phyloP scores from a whole-genome alignment of 1,140 invertebrate species.

The Daktulosphaira vitifoliae region DNA sequence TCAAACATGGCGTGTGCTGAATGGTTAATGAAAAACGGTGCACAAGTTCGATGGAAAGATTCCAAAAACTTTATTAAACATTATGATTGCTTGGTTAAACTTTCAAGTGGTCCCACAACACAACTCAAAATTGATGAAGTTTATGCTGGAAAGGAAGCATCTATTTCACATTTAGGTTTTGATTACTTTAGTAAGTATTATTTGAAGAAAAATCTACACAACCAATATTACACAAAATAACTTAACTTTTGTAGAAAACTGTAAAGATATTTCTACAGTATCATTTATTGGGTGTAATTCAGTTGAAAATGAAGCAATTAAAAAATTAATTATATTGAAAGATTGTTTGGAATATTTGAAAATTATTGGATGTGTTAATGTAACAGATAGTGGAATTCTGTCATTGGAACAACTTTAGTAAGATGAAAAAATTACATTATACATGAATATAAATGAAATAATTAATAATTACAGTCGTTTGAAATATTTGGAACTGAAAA shows the following conservation, averaged over 20 bases:
- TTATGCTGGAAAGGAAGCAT: conserved; percentile 60
- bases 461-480: not conserved
- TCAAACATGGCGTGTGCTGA: conserved; percentile 82
- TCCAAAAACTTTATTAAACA: conserved; percentile 50
- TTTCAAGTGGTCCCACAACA: conserved; percentile 40
- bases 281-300: conserved; percentile 11
- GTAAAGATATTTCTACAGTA: not conserved
- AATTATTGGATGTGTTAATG: conserved; percentile 9
- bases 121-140: conserved; percentile 56
- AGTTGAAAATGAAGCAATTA: conserved; percentile 11
- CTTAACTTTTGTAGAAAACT: conserved; percentile 8
- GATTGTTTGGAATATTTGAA: conserved; percentile 6
- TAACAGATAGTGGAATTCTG: conserved; percentile 6
- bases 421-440: not conserved
- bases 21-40: conserved; percentile 78
- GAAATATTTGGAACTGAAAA: conserved; percentile 23
- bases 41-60: conserved; percentile 58
- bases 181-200: conserved; percentile 57
- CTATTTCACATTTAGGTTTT: conserved; percentile 70
- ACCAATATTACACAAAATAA: too few relatives aligned
- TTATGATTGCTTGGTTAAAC: conserved; percentile 58
- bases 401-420: conserved; percentile 1
- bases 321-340: not conserved
- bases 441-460: not conserved
- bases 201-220: not conserved